Conservation (phyloP, 2,113 vertebrate genomes). For the Antechinus flavipes region DNA sequence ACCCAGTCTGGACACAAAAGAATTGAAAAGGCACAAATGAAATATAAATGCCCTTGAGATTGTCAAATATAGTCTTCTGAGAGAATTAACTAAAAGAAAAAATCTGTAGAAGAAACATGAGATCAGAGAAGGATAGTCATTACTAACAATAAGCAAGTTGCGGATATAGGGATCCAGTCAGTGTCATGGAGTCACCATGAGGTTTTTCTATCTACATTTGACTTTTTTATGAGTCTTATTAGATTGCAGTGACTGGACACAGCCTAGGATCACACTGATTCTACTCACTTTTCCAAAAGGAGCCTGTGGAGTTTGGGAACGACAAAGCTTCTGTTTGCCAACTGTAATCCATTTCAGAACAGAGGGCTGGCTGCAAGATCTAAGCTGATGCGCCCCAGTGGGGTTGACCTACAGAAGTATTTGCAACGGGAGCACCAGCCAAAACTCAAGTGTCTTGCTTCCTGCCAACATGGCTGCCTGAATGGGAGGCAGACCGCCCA, state of each 20-base stretch:
- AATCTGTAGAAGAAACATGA: neutral
- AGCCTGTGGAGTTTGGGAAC: conserved; percentile 18
- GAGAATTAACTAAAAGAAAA: neutral
- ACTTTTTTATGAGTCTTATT: neutral
- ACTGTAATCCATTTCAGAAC: neutral
- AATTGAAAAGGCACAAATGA: neutral
- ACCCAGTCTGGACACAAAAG: neutral
- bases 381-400: neutral
- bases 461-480: neutral
- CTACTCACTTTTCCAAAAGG: neutral
- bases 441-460: neutral
- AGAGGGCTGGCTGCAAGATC: neutral
- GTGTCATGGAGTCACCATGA: neutral
- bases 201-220: neutral
- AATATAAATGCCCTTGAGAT: neutral
- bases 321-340: neutral
- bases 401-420: neutral
- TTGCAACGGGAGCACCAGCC: neutral
- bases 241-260: conserved; percentile 19
- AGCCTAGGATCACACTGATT: neutral
- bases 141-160: neutral
- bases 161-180: neutral
- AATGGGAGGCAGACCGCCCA: neutral
- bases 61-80: neutral
- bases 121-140: neutral